Evolutionary conservation across 2,797 vertebrate genomes (phyloP), one percentile per base, ranked within the genome.

Genomic region (Dendrocincla tyrannina): DNA sequence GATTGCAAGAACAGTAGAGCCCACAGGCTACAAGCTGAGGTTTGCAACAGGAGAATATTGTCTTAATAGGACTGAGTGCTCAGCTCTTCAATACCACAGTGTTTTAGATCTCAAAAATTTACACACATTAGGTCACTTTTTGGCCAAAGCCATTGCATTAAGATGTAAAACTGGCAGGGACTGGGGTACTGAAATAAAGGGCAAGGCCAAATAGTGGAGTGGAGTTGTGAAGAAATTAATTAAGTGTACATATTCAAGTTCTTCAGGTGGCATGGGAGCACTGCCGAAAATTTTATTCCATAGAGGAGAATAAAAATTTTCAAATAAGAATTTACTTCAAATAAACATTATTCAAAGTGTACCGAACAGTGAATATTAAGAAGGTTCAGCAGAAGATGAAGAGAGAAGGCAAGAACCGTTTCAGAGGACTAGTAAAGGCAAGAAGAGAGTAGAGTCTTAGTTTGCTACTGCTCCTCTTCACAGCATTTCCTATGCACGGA

Each of bases 191-290:
- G 6, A 42, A 13, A 1, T 52, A 56, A 41, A 11, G 18, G 20
- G 14, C 49, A 82, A 72, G 20, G 39, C 13, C 44, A 58, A 42
- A 66, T 44, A 44, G 7, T 49, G 44, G 27, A 59, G 47, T 32
- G n/a, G 30, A 76, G 5, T 74, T 49, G 27, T 66, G 72, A 37
- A 91, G 82, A 85, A 58, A 7, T 16, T 4, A 46, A 7, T 11
- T 24, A 49, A 72, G 44, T 67, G 2, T 0, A 0, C 12, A n/a
- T 39, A 12, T 42, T 53, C 27, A 12, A 7, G 18, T 74, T 77
- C n/a, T 84, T 86, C 46, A 20, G 11, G 16, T 66, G 32, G 16
- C 88, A 47, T 63, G 20, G 33, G 20, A 64, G 6, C 10, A 17
- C 11, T 50, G 22, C 5, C 33, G 68, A 70, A 63, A n/a, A 13